Evolutionary conservation across 2,888 invertebrate species (phyloP).

Genomic region (Chironomus riparius): DNA sequence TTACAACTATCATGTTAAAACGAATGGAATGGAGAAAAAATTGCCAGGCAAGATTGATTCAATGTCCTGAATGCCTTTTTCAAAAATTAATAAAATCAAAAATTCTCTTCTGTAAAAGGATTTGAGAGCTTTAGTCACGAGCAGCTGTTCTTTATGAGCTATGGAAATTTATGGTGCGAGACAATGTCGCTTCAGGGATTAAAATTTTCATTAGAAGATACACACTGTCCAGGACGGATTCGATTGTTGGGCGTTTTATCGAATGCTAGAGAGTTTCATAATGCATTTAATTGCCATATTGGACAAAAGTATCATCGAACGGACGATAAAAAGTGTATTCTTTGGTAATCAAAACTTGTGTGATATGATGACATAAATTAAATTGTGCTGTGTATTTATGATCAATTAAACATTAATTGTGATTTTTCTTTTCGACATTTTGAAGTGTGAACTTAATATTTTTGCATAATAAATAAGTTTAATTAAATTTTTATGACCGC

Average conservation of each 20-base stretch:
- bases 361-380: neutral
- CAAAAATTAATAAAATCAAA: neutral
- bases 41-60: conserved; percentile 44
- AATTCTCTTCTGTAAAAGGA: conserved; percentile 39
- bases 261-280: conserved; percentile 64
- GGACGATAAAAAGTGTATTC: conserved; percentile 18
- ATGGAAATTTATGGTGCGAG: conserved; percentile 83
- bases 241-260: conserved; percentile 59
- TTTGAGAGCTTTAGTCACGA: conserved; percentile 60
- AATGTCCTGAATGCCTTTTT: neutral
- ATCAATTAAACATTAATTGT: neutral
- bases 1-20: conserved; percentile 50
- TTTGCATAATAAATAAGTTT: no score
- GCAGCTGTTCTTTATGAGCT: conserved; percentile 72
- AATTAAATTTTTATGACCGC: neutral
- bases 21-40: conserved; percentile 51
- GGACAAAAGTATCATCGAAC: conserved; percentile 16
- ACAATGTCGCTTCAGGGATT: conserved; percentile 49
- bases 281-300: conserved; percentile 37
- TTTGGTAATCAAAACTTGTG: conserved; percentile 4
- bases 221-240: conserved; percentile 63
- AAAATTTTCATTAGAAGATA: conserved; percentile 56
- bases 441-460: neutral
- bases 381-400: neutral
- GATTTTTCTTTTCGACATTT: neutral